Evolutionary conservation across 2,113 vertebrate species (phyloP), one percentile per base, ranked within the genome.

Genomic region (Ammodramus savannarum): DNA sequence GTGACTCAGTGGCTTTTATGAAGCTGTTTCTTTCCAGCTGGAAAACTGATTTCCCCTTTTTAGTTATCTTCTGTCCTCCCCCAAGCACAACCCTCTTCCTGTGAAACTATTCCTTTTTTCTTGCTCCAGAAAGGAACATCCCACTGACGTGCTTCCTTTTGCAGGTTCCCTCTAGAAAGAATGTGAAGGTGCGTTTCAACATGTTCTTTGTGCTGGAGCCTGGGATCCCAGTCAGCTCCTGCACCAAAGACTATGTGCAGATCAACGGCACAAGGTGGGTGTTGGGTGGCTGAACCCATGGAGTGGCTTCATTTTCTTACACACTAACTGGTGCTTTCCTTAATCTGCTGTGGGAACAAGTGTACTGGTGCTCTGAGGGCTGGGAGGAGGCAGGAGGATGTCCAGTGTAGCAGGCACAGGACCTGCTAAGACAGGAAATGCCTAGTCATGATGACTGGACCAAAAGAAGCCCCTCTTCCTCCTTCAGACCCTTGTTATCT

Each of bases 191-290:
- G 87, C 97, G 95, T 4, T 99, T 99, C 97, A 97, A 95, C 19
- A 87, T 95, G 90, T 99, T 99, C 97, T 98, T 98, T 21, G 58
- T 99, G 94, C 79, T 97, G 29, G 98, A 99, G 55, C 97, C 97
- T 0, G 96, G 94, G 0, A 16, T 93, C 32, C 84, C 94, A 0
- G 19, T 92, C 20, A 57, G 16, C 11, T 69, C 55, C 15, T 99
- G 99, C 93, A 27, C 52, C 68, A 99, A 99, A 88, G 99, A 99
- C 97, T 99, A 98, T 0, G 98, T 99, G 92, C 76, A 98, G 84
- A 39, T 99, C 94, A 98, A 98, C 0, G 91, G 85, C 46, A 97
- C 98, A 2, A 99, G 77, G 99, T 99, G 85, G 98, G 98, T 80
- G 3, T 27, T 4, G 5, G 11, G 48, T 23, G 15, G 51, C 68